Base-by-base conservation (phyloP, 2,888 invertebrate species). In the Pyrgus malvae region DNA sequence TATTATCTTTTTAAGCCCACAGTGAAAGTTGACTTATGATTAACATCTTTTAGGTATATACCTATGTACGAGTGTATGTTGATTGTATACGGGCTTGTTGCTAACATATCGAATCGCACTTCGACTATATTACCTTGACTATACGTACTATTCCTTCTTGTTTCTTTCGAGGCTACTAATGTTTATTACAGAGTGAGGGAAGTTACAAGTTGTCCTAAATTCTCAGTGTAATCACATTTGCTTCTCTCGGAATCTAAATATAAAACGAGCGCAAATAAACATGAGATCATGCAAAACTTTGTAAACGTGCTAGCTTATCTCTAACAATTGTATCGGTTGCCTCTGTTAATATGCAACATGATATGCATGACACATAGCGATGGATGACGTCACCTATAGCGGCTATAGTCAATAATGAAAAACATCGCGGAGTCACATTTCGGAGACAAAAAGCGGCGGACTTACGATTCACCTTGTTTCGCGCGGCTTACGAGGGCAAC, bases 391-490 rank as follows among this genome's bases (percentile, higher is more conserved):
- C 45, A 46, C 8, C 21, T 17, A 16, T 23, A 46, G 33, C 23
- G 23, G 40, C 31, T 45, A 46, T 48, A 9, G 16, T 19, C n/a
- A n/a, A n/a, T n/a, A 67, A 64, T 51, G 42, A 62, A 65, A 65
- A 72, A 69, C 61, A 59, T 61, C 59, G 55, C 48, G 63, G 63
- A 72, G 67, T 72, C 70, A 61, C 66, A 72, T 76, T 75, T 73
- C 75, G 53, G 66, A 75, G 70, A 78, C 76, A 81, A 83, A 83
- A 80, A 78, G 69, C 74, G 55, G 29, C 51, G 60, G 57, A 56
- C 59, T 72, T 72, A 72, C 80, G 76, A 80, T 82, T 87, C 83
- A 87, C 88, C 85, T 87, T 85, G 83, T 85, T 87, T 84, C 77
- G 81, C 78, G 76, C 76, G 74, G 58, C 68, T 65, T 68, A 69